phyloP scores from a whole-genome alignment of 2,888 invertebrate genomes.

The Scelioninae gen. 1 region DNA sequence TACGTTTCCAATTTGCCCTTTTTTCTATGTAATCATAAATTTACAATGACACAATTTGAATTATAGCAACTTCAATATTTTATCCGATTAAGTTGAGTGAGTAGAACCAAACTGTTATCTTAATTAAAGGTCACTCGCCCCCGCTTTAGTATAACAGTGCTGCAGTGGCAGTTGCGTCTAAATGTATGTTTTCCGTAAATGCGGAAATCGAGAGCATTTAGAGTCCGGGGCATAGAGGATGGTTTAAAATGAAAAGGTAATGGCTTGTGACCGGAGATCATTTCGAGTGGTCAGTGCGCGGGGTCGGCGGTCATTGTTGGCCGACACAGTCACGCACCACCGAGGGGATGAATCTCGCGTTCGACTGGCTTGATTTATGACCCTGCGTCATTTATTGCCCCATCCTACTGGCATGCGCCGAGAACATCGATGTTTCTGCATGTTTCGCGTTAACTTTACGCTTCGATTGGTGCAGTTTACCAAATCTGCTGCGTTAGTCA shows the following conservation, averaged over 20 bases:
- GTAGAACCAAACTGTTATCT: constrained; percentile 42
- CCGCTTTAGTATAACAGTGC: constrained; percentile 33
- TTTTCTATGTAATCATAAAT: background rate
- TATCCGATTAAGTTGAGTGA: constrained; percentile 31
- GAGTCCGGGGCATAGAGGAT: constrained; percentile 52
- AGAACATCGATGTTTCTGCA: constrained; percentile 61
- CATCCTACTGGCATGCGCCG: constrained; percentile 58
- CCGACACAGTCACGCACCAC: constrained; percentile 82
- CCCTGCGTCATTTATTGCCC: constrained; percentile 62
- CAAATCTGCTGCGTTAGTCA: constrained; percentile 60
- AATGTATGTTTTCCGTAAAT: constrained; percentile 70
- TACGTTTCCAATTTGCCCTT: no score
- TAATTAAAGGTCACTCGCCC: constrained; percentile 57
- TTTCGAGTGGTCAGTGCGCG: constrained; percentile 79
- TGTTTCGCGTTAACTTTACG: constrained; percentile 67
- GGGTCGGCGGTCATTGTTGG: constrained; percentile 81
- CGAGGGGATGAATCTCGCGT: constrained; percentile 77
- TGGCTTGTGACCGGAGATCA: constrained; percentile 84
- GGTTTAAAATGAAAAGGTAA: constrained; percentile 83
- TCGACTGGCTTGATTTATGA: constrained; percentile 71
- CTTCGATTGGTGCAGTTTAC: constrained; percentile 63
- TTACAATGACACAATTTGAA: background rate
- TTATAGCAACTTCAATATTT: constrained; percentile 20
- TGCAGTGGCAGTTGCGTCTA: constrained; percentile 46
- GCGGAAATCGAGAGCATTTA: constrained; percentile 62